Conservation (phyloP, 2,113 vertebrate genomes). For the Tiliqua scincoides region DNA sequence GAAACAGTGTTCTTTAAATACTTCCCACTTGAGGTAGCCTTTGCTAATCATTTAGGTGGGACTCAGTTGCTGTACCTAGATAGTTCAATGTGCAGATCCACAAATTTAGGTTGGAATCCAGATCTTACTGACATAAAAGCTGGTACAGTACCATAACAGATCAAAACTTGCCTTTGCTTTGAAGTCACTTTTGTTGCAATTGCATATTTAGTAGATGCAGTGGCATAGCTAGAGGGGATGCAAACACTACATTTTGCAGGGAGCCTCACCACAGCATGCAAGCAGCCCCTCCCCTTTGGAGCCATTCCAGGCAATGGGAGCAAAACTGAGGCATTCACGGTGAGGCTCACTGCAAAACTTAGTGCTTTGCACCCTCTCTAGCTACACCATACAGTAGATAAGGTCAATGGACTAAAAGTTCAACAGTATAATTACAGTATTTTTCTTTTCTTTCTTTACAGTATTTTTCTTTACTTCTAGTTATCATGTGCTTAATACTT, state of each 20-base stretch:
- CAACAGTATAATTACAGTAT: neutral
- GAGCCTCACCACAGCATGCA: too few species aligned
- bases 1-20: neutral
- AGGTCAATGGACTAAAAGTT: neutral
- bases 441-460: too few species aligned
- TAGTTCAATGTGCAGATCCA: neutral
- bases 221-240: too few species aligned
- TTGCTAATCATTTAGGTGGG: neutral
- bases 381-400: too few species aligned
- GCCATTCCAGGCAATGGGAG: too few species aligned
- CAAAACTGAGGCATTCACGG: too few species aligned
- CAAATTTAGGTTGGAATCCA: neutral
- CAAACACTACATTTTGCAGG: too few species aligned
- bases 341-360: too few species aligned
- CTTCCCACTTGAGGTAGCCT: neutral
- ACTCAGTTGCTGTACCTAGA: neutral
- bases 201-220: neutral
- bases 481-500: conserved; percentile 1
- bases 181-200: neutral
- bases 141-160: neutral
- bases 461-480: neutral
- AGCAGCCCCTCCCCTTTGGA: too few species aligned
- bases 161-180: neutral
- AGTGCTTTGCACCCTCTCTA: too few species aligned
- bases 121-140: neutral